A percentile compares a stretch with the other conserved stretches of the same genome.
Conservation (phyloP, 2,113 vertebrate genomes). For the Helogale parvula region DNA sequence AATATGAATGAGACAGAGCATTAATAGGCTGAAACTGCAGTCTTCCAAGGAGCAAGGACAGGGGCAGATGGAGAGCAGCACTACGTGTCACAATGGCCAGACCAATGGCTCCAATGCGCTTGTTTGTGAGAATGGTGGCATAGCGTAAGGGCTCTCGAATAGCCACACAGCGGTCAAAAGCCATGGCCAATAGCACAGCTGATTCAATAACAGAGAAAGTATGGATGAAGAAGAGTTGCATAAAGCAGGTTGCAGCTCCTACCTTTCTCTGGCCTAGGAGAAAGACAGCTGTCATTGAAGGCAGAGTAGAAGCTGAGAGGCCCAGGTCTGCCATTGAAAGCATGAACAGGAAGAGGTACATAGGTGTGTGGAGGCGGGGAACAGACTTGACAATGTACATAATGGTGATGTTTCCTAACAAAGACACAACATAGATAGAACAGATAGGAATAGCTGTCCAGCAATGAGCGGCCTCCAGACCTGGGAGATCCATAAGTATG, state of each 20-base stretch:
- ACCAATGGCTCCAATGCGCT: slow-evolving; percentile 2
- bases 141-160: slow-evolving; percentile 77
- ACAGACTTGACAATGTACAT: slow-evolving; percentile 53
- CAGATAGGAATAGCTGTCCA: slow-evolving; percentile 72
- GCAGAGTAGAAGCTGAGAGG: slow-evolving; percentile 58
- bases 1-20: slow-evolving; percentile 65
- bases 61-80: slow-evolving; percentile 48
- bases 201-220: slow-evolving; percentile 71
- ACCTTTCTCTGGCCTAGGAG: slow-evolving; percentile 59
- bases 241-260: not conserved
- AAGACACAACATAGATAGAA: slow-evolving; percentile 66
- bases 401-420: slow-evolving; percentile 67
- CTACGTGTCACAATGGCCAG: slow-evolving; percentile 25
- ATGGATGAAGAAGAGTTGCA: slow-evolving; percentile 65
- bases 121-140: slow-evolving; percentile 63
- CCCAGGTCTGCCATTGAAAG: slow-evolving; percentile 72
- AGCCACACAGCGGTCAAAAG: slow-evolving; percentile 73
- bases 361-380: slow-evolving; percentile 70
- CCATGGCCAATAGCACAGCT: slow-evolving; percentile 77
- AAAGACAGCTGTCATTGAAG: slow-evolving; percentile 70
- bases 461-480: slow-evolving; percentile 50
- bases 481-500: slow-evolving; percentile 72
- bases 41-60: slow-evolving; percentile 52
- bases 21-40: slow-evolving; percentile 20
- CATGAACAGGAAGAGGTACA: slow-evolving; percentile 76